Percentiles rank a stretch among this genome's conserved stretches.
phyloP scores from a whole-genome alignment of 2,888 invertebrate species.

The Drosophila mimica region DNA sequence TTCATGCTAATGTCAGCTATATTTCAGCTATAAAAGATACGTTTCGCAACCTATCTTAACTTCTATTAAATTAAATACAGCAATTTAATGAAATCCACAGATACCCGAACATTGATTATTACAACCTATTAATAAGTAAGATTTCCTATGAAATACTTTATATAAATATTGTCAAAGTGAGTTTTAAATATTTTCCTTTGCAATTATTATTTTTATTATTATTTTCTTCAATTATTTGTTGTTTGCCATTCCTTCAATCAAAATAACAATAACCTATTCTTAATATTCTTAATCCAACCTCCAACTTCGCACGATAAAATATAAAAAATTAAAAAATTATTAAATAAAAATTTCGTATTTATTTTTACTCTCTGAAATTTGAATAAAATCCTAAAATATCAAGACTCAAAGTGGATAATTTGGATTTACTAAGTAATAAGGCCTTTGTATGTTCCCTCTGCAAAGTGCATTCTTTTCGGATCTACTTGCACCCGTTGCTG shows the following conservation, averaged over 20 bases:
- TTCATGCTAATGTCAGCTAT: neutral
- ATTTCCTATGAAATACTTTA: neutral
- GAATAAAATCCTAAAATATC: constrained; percentile 16
- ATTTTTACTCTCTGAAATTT: constrained; percentile 25
- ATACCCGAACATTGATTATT: neutral
- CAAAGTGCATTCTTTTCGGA: constrained; percentile 24
- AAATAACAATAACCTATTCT: neutral
- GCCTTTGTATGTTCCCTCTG: constrained; percentile 7
- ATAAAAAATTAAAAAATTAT: too few species aligned
- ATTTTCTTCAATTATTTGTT: neutral
- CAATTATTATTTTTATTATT: too few species aligned
- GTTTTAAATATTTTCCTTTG: neutral
- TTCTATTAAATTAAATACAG: neutral
- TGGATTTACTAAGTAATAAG: constrained; percentile 20
- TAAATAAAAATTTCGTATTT: too few species aligned
- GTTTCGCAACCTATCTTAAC: too few species aligned
- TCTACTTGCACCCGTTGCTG: neutral
- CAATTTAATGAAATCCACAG: neutral
- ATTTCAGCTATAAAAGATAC: neutral
- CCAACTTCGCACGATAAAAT: neutral
- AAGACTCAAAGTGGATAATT: constrained; percentile 22
- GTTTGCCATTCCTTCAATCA: neutral
- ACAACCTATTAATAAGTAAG: neutral
- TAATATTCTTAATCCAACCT: neutral
- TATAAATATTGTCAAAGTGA: neutral